These are phyloP conservation scores for Patiria miniata DNA, from an alignment of 35 echinoderm and acorn worm genomes.

Conservation along the genomic window DNA sequence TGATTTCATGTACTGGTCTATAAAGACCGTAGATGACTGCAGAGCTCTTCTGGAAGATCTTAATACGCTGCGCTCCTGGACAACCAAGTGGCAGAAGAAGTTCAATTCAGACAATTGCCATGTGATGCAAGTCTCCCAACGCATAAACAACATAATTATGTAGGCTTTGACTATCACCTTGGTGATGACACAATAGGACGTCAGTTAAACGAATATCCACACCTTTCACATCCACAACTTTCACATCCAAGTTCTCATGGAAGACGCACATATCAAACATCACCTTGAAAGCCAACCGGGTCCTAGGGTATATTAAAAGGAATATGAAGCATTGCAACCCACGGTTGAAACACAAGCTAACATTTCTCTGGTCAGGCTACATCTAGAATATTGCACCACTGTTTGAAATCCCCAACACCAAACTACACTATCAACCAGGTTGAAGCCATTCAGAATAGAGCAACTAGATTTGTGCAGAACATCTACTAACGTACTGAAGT, in stretches of 20 bases:
- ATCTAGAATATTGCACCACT: neutral
- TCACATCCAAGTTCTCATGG: conserved; percentile 46
- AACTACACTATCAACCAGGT: conserved; percentile 47
- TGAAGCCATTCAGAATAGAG: conserved; percentile 51
- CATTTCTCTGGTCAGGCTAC: conserved; percentile 24
- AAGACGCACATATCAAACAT: conserved; percentile 39
- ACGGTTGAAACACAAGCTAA: conserved; percentile 40
- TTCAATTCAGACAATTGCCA: conserved; percentile 10
- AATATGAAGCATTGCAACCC: conserved; percentile 33
- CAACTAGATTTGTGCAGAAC: conserved; percentile 38
- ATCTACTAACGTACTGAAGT: conserved; percentile 29
- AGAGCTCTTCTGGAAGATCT: neutral
- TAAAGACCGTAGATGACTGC: neutral
- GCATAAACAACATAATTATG: conserved; percentile 13
- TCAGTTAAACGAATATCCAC: conserved; percentile 35
- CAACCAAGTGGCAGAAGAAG: neutral
- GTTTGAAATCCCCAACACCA: conserved; percentile 19
- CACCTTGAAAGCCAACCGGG: neutral
- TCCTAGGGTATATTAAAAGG: neutral
- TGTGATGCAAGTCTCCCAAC: conserved; percentile 55
- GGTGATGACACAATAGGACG: neutral
- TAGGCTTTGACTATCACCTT: conserved; percentile 11
- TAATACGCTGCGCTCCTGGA: neutral
- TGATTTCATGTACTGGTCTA: neutral
- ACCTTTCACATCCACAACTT: neutral